phyloP scores from a whole-genome alignment of 2,113 vertebrate genomes.

The Coptodon bakossiorum region DNA sequence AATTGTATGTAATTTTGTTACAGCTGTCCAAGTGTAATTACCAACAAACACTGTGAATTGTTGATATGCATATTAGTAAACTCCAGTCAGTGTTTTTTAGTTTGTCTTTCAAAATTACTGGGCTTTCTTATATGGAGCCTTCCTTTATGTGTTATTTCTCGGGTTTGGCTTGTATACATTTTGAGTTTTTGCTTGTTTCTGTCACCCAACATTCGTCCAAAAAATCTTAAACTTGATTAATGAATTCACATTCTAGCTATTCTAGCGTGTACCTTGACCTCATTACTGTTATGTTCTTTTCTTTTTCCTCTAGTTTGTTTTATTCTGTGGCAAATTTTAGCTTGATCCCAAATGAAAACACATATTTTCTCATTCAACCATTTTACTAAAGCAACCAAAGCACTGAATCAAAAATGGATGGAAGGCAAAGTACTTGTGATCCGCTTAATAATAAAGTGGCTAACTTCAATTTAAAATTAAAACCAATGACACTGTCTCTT shows the following conservation, averaged over 20 bases:
- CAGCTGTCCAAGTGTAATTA: background rate
- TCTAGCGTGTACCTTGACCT: background rate
- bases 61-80: background rate
- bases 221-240: background rate
- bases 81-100: background rate
- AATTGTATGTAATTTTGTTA: background rate
- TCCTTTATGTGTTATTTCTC: background rate
- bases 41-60: background rate
- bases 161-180: background rate
- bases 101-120: background rate
- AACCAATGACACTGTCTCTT: background rate
- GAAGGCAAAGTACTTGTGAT: background rate
- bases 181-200: background rate
- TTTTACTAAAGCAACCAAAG: background rate
- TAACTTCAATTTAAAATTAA: background rate
- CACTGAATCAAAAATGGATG: background rate
- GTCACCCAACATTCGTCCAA: background rate
- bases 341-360: background rate
- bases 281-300: background rate
- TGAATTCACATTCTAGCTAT: background rate
- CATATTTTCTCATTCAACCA: background rate
- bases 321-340: background rate
- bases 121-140: background rate
- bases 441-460: background rate
- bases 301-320: background rate